Percentiles rank a stretch among this genome's conserved stretches.
Evolutionary conservation across 1,140 invertebrate genomes (phyloP).

Genomic region (Orussus abietinus): DNA sequence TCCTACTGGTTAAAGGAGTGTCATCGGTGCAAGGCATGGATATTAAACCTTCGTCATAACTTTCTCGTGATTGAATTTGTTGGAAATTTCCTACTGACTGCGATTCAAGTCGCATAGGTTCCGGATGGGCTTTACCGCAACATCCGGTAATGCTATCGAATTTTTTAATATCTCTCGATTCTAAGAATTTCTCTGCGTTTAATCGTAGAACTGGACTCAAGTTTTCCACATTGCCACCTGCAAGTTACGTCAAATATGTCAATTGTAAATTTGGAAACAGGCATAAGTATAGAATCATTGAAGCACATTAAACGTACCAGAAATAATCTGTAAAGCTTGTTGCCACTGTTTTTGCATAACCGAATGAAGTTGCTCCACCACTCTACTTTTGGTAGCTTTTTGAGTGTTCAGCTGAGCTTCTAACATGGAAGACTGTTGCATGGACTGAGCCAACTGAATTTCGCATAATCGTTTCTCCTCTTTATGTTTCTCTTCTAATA

Average conservation of each 20-base stretch:
- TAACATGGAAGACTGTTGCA: constrained; percentile 61
- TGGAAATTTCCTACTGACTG: constrained; percentile 19
- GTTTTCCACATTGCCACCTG: constrained; percentile 42
- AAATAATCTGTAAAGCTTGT: constrained; percentile 70
- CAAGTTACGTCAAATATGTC: no score
- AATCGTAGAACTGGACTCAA: constrained; percentile 33
- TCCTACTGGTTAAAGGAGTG: constrained; percentile 30
- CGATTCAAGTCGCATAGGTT: constrained; percentile 31
- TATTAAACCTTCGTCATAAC: constrained; percentile 34
- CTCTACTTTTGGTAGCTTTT: constrained; percentile 57
- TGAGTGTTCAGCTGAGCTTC: constrained; percentile 59
- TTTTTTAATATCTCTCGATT: constrained; percentile 29
- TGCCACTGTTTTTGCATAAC: constrained; percentile 79
- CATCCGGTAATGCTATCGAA: constrained; percentile 33
- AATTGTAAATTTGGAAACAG: no score
- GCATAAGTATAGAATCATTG: constrained; percentile 9
- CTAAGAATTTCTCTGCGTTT: constrained; percentile 39
- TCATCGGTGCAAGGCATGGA: constrained; percentile 38
- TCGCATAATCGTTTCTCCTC: constrained; percentile 69
- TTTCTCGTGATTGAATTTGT: constrained; percentile 19
- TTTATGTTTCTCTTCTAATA: constrained; percentile 73
- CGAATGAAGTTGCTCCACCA: constrained; percentile 69
- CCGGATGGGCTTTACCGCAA: constrained; percentile 24
- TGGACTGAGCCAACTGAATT: constrained; percentile 63
- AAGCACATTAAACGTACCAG: constrained; percentile 47